These are phyloP conservation scores for Dromococcyx pavoninus DNA, from an alignment of 2,797 vertebrate species.

Conservation along the genomic window DNA sequence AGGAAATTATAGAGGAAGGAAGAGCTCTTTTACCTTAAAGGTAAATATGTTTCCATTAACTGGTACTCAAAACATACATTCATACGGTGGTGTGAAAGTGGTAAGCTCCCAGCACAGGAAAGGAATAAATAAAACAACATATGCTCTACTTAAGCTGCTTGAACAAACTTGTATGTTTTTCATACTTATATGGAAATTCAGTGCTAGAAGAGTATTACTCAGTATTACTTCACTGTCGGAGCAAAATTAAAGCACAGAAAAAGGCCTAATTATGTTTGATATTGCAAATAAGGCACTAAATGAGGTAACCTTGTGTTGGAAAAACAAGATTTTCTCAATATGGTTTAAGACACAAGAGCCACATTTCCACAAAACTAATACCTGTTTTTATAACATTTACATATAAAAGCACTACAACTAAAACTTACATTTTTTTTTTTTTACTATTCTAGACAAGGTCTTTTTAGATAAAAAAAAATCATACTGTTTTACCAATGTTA, in stretches of 20 bases:
- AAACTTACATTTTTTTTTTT: background rate
- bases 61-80: background rate
- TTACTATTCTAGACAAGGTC: background rate
- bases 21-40: background rate
- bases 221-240: background rate
- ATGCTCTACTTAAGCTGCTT: background rate
- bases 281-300: background rate
- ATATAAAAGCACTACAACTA: background rate
- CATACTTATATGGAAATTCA: background rate
- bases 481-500: accelerated
- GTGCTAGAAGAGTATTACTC: background rate
- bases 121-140: background rate
- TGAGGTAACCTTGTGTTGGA: background rate
- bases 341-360: background rate
- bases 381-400: background rate
- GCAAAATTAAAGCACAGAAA: background rate
- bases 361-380: background rate
- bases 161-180: background rate
- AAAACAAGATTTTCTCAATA: background rate
- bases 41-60: background rate
- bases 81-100: background rate
- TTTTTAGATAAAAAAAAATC: background rate
- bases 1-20: background rate
- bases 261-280: background rate
- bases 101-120: background rate